A percentile compares a stretch with the other conserved stretches of the same genome.
Evolutionary conservation across 2,888 invertebrate species (phyloP).

Genomic region (Hyalella azteca): DNA sequence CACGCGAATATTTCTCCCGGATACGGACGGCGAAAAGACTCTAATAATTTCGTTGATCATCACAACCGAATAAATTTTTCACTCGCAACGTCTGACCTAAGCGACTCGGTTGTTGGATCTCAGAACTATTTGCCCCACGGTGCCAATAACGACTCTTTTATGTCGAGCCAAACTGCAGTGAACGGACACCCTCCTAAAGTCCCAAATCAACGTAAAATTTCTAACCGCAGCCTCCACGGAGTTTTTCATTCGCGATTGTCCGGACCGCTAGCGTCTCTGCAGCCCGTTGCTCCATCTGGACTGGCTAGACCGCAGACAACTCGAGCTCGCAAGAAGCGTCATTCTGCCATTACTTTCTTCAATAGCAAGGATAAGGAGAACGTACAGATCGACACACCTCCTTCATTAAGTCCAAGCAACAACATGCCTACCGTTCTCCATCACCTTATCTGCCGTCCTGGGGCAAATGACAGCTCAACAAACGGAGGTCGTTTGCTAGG

Average conservation of each 20-base stretch:
- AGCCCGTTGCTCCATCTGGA: conserved; percentile 42
- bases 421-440: conserved; percentile 46
- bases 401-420: background rate
- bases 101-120: background rate
- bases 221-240: conserved; percentile 47
- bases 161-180: background rate
- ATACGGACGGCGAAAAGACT: conserved; percentile 14
- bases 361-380: conserved; percentile 35
- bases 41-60: conserved; percentile 2
- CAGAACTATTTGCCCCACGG: background rate
- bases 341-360: conserved; percentile 38
- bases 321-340: conserved; percentile 29
- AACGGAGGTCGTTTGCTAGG: conserved; percentile 6
- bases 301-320: conserved; percentile 37
- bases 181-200: conserved; percentile 21
- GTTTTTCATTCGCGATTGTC: conserved; percentile 50
- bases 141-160: conserved; percentile 5
- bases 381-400: background rate
- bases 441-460: conserved; percentile 43
- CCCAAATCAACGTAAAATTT: conserved; percentile 26
- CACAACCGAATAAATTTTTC: background rate
- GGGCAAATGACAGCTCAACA: background rate
- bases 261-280: conserved; percentile 51
- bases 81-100: background rate
- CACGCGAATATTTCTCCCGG: background rate